These are phyloP conservation scores for Gallinago jamesoni DNA, from an alignment of 2,113 vertebrate genomes.

Conservation along the genomic window DNA sequence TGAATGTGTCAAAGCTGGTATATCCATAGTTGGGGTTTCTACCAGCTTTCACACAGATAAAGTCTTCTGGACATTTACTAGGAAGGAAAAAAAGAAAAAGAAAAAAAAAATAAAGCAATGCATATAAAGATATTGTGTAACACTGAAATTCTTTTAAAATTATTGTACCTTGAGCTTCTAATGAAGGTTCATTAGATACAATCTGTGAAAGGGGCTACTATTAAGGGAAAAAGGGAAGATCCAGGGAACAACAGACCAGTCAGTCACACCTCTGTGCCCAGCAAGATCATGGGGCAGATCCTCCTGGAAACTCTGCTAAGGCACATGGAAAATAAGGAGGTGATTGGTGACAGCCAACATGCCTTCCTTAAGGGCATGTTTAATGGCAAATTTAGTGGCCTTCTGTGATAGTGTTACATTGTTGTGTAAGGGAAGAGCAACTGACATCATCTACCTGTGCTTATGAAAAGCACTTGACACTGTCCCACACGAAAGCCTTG, in stretches of 20 bases:
- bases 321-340: not conserved
- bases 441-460: not conserved
- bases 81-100: not conserved
- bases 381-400: not conserved
- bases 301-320: not conserved
- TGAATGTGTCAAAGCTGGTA: slow-evolving; percentile 95
- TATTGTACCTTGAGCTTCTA: not conserved
- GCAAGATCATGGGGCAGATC: not conserved
- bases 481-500: not conserved
- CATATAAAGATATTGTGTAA: not conserved
- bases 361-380: not conserved
- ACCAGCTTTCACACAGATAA: slow-evolving; percentile 74
- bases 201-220: not conserved
- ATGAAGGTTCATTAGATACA: not conserved
- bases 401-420: not conserved
- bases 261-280: not conserved
- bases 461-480: not conserved
- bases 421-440: not conserved
- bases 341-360: not conserved
- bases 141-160: not conserved
- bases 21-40: slow-evolving; percentile 90
- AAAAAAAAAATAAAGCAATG: not conserved
- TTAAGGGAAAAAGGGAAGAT: not conserved
- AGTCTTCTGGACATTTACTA: slow-evolving; percentile 91
- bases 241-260: not conserved